phyloP scores from a whole-genome alignment of 2,888 invertebrate genomes.

The Trachelus tabidus region DNA sequence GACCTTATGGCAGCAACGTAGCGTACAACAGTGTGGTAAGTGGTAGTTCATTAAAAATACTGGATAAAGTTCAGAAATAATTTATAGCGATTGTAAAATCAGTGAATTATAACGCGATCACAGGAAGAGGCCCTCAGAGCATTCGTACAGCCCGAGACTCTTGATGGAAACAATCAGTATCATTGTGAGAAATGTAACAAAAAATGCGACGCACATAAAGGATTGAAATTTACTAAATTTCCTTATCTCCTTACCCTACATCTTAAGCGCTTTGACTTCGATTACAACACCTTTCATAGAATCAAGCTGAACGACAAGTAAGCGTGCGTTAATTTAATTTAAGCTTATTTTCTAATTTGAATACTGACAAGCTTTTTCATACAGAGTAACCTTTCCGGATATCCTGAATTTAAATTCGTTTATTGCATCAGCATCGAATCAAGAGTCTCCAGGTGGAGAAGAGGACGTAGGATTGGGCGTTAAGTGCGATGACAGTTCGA shows the following conservation, averaged over 20 bases:
- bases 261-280: constrained; percentile 90
- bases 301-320: constrained; percentile 90
- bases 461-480: constrained; percentile 66
- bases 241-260: constrained; percentile 89
- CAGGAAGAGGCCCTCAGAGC: constrained; percentile 85
- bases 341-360: constrained; percentile 9
- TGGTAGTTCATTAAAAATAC: constrained; percentile 24
- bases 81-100: neutral
- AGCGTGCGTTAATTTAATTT: constrained; percentile 48
- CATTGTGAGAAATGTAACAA: constrained; percentile 87
- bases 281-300: constrained; percentile 84
- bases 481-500: constrained; percentile 75
- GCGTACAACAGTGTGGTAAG: constrained; percentile 82
- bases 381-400: constrained; percentile 85
- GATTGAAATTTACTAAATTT: constrained; percentile 85
- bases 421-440: constrained; percentile 63
- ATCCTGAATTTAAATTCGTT: constrained; percentile 82
- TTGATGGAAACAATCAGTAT: constrained; percentile 88
- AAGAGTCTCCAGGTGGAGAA: constrained; percentile 62
- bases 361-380: constrained; percentile 41
- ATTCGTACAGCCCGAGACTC: constrained; percentile 85
- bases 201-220: constrained; percentile 91
- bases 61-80: constrained; percentile 2
- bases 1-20: constrained; percentile 81
- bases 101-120: constrained; percentile 26